Conservation (phyloP, 37 sponge, comb jelly and placozoan genomes). For the Chondrosia reniformis region DNA sequence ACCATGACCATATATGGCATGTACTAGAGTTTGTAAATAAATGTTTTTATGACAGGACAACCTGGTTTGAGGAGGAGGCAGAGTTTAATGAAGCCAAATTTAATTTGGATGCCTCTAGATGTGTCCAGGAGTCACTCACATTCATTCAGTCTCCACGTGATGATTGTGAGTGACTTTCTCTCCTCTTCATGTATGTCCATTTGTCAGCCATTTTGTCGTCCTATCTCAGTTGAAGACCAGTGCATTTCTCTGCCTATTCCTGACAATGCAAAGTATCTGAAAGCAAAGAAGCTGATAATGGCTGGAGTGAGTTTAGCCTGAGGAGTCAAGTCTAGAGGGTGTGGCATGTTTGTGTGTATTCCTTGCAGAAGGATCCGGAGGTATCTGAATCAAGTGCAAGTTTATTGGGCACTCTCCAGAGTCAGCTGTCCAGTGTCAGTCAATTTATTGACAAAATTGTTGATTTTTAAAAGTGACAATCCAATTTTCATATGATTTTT, state of each 20-base stretch:
- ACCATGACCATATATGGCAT: slow-evolving; percentile 52
- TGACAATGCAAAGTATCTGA: slow-evolving; percentile 10
- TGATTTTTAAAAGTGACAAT: too few relatives aligned
- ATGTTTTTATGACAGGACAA: slow-evolving; percentile 17
- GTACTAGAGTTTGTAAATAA: slow-evolving; percentile 10
- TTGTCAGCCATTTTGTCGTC: too few relatives aligned
- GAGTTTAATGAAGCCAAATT: neutral
- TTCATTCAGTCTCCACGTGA: neutral
- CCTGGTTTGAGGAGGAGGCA: neutral
- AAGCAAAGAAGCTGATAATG: slow-evolving; percentile 11
- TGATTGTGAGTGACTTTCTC: slow-evolving; percentile 4
- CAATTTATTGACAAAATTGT: too few relatives aligned
- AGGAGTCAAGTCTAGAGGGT: neutral
- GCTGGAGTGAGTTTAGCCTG: slow-evolving; percentile 2
- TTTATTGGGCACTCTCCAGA: too few relatives aligned
- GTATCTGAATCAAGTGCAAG: too few relatives aligned
- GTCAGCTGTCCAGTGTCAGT: too few relatives aligned
- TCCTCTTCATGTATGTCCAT: neutral
- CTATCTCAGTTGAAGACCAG: neutral
- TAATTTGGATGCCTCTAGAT: neutral
- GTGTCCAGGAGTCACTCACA: neutral
- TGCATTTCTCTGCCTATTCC: neutral
- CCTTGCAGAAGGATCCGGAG: neutral
- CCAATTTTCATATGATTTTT: too few relatives aligned
- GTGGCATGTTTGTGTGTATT: neutral